Base-by-base conservation (phyloP, 2,113 vertebrate genomes). In the Odocoileus virginianus region DNA sequence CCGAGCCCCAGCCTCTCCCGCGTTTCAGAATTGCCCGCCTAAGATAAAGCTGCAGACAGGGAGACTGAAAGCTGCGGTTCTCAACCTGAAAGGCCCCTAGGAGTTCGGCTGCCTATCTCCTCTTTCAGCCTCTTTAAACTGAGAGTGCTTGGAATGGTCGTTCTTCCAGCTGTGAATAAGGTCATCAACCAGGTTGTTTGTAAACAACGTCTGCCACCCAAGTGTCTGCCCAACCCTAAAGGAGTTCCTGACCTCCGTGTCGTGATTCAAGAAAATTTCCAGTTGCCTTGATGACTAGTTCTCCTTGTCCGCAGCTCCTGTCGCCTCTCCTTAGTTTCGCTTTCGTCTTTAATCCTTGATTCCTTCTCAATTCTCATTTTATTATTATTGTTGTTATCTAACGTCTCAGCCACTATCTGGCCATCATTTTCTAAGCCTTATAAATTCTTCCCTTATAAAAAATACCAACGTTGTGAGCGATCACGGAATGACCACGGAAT, bases 141-240 rank as follows among this genome's bases (percentile, higher is more conserved):
- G 40, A 71, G 27, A 81, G 36, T 50, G 45, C 50, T 85, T 7
- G 12, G 15, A 60, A 30, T 6, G 30, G 21, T n/a, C 27, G 45
- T 87, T 87, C 78, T 93, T 94, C 58, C 52, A 64, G 87, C 61
- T 96, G 2, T 60, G 50, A 71, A 33, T 36, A 71, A 50, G 23
- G 28, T 82, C 54, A 17, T 81, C 74, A 85, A 33, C 92, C 86
- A 88, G 45, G 5, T 28, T 16, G 23, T 74, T 90, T 94, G 40
- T 25, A 81, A 95, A 81, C 52, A 45, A 6, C 30, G 30, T 17
- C 28, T 28, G 54, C 9, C 33, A 30, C 33, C n/a, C 76, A 67
- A 71, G 91, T 93, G 97, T 96, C 85, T 92, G 61, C 78, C 47
- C 71, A 64, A 50, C 96, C 93, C 60, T 0, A n/a, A 89, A 71